Evolutionary conservation across 92 coral and sea anemone genomes (phyloP).

Genomic region (Pocillopora grandis): DNA sequence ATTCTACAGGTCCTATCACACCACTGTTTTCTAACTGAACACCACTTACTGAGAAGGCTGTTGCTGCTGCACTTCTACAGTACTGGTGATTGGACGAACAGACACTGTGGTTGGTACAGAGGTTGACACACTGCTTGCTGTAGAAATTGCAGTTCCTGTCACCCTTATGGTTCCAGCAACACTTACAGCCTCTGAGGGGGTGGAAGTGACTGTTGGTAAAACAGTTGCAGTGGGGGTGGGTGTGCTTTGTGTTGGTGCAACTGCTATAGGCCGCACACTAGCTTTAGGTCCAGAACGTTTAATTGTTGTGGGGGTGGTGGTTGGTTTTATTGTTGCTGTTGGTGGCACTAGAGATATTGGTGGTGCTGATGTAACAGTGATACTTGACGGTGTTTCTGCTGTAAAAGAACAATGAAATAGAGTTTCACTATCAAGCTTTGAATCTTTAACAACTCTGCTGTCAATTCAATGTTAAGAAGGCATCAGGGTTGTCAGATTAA

Average conservation of each 20-base stretch:
- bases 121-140: constrained; percentile 62
- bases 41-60: constrained; percentile 38
- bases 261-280: constrained; percentile 95
- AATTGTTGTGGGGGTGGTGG: constrained; percentile 81
- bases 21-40: too few species aligned
- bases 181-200: constrained; percentile 55
- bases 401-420: not conserved
- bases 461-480: too few species aligned
- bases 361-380: constrained; percentile 43
- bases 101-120: constrained; percentile 73
- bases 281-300: constrained; percentile 90
- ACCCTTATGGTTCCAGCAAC: constrained; percentile 32
- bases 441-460: too few species aligned
- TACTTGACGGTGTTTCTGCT: constrained; percentile 55
- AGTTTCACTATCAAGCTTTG: not conserved
- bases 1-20: too few species aligned
- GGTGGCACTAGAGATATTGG: constrained; percentile 80
- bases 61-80: constrained; percentile 30
- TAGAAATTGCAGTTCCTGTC: constrained; percentile 38
- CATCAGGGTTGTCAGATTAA: too few species aligned
- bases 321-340: constrained; percentile 96
- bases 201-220: constrained; percentile 83
- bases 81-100: constrained; percentile 78
- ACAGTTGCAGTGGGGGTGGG: constrained; percentile 94
- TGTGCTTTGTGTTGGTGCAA: constrained; percentile 76